These are phyloP conservation scores for Leptinotarsa haldemani DNA, from an alignment of 2,888 invertebrate species.

Conservation along the genomic window DNA sequence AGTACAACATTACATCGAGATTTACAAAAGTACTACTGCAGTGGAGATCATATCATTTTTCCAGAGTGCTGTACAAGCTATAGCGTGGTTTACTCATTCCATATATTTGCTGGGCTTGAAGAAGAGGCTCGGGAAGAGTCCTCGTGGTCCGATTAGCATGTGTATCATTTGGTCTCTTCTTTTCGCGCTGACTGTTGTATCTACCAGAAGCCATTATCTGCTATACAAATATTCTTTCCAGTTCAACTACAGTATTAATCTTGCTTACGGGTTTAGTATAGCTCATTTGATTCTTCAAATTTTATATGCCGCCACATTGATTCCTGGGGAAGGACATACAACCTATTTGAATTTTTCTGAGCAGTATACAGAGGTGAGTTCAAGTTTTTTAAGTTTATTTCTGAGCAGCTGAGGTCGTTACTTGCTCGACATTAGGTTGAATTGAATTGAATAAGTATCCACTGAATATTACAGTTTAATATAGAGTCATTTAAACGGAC, in stretches of 20 bases:
- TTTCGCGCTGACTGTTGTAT: conserved; percentile 75
- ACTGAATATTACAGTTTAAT: no score
- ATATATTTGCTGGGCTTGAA: conserved; percentile 78
- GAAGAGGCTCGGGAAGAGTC: conserved; percentile 73
- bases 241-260: conserved; percentile 59
- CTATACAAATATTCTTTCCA: conserved; percentile 59
- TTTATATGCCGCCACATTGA: conserved; percentile 77
- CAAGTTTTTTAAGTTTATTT: neutral
- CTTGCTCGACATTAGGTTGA: no score
- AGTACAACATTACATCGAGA: conserved; percentile 74
- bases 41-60: conserved; percentile 73
- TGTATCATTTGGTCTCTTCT: conserved; percentile 78
- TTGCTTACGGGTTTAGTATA: conserved; percentile 73
- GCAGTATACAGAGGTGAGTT: conserved; percentile 54
- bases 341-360: conserved; percentile 63
- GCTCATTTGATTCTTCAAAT: conserved; percentile 73
- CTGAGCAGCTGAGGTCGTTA: no score
- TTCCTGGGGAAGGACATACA: conserved; percentile 72
- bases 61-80: conserved; percentile 75
- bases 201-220: conserved; percentile 75
- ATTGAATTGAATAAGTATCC: no score
- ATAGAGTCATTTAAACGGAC: no score
- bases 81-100: conserved; percentile 87
- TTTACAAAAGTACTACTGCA: conserved; percentile 60
- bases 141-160: conserved; percentile 79